Base-by-base conservation (phyloP, 2,113 vertebrate species). In the Sylvietta virens region DNA sequence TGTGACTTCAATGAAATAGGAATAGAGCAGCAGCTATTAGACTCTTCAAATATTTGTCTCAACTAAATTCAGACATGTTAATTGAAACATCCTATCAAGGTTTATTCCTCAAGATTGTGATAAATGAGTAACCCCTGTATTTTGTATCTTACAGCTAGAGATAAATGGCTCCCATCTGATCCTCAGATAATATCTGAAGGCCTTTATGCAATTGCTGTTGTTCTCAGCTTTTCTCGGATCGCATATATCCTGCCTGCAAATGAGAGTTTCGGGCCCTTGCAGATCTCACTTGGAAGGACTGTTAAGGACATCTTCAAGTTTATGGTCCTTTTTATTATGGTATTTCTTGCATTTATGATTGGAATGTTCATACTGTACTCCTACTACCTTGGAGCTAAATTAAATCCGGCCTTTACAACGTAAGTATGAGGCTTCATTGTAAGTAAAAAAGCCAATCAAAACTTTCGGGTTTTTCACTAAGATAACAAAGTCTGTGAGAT, bases 241-340 rank as follows among this genome's bases (percentile, higher is more conserved):
- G 99, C 99, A 0, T 99, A 99, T 85, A 99, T 99, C 88, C 98
- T 99, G 73, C 99, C 99, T n/a, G 99, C 99, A 30, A 99, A 99
- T 33, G 99, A 99, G 96, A 99, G 99, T 94, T 99, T 99, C 48
- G 99, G 99, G 15, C 99, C 99, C n/a, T 92, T 99, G 56, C 99
- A 99, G 97, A 99, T 99, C 96, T 99, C 99, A 9, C 98, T 99
- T 31, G 99, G 99, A 60, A 98, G 99, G 87, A 99, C 99, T 9
- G 98, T 99, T 48, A 99, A 99, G 94, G 99, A 99, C 96, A 99
- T 99, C 94, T 99, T 99, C 97, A 99, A 99, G 97, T 99, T 99
- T 95, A 99, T 99, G 99, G 99, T 99, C 81, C 98, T 99, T 90
- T 99, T 99, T 89, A 99, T 99, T 80, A 99, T 99, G 99, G 99